A percentile compares a stretch with the other conserved stretches of the same genome.
Evolutionary conservation across 2,113 vertebrate species (phyloP).

Genomic region (Python bivittatus): DNA sequence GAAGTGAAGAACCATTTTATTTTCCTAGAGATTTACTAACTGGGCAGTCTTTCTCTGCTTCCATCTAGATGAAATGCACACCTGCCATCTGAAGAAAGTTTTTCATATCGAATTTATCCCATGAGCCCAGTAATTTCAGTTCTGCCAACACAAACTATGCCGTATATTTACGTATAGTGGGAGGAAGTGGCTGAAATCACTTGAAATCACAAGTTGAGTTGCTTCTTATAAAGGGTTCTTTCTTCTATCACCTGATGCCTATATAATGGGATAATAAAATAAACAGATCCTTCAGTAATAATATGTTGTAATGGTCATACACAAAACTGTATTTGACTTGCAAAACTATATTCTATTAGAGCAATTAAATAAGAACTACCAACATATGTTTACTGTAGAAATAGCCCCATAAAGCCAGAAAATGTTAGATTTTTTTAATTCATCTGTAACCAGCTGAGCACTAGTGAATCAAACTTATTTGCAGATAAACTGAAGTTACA

Average conservation of each 20-base stretch:
- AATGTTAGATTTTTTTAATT: slow-evolving; percentile 3
- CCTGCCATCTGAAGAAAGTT: neutral
- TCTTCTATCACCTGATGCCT: neutral
- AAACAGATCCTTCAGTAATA: neutral
- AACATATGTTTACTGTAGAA: neutral
- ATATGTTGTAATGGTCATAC: neutral
- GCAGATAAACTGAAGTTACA: neutral
- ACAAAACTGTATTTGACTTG: neutral
- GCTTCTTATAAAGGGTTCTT: neutral
- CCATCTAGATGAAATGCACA: neutral
- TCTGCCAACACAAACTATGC: neutral
- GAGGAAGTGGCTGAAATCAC: neutral
- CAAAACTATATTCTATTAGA: neutral
- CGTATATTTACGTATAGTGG: neutral
- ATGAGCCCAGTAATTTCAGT: neutral
- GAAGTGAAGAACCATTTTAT: neutral
- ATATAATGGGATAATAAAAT: neutral
- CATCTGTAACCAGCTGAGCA: slow-evolving; percentile 1
- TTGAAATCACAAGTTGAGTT: neutral
- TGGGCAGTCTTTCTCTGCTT: neutral
- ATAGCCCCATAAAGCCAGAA: neutral
- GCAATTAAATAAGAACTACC: neutral
- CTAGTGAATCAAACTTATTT: neutral
- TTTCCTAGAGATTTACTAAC: neutral
- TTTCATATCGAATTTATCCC: neutral